Evolutionary conservation across 2,888 invertebrate species (phyloP), one percentile per base, ranked within the genome.

Genomic region (Lysandra bellargus): DNA sequence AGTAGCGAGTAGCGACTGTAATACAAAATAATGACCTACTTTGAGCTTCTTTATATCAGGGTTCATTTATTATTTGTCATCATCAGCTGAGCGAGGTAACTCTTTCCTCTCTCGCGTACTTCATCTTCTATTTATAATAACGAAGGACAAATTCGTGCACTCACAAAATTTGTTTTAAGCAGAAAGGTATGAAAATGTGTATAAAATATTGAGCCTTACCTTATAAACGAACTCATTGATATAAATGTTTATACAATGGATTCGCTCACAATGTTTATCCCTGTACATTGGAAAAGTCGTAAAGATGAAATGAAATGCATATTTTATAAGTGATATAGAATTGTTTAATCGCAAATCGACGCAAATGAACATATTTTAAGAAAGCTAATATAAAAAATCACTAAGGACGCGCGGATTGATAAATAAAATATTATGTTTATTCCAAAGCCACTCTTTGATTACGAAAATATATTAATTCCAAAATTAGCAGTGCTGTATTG

Each of bases 1-100:
- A 40, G 30, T 23, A 23, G 23, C 44, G 49, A 23, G 44, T 40
- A 5, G 74, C 23, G 23, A 7, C 33, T 33, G 69, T 69, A 69
- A 64, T 40, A 74, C 74, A 74, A n/a, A 74, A 44, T 74, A 40
- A 49, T 75, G 75, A 75, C 75, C 75, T 23, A 75, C 75, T 75
- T 75, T 17, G 12, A 30, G 49, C 30, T 75, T 30, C 75, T 49
- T 75, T 49, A 23, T 74, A 44, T 69, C 49, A 12, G 44, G 49
- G 49, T 44, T 44, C 30, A 44, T n/a, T 64, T 64, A 64, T 64
- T 30, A 69, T 69, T 69, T 69, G 33, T 69, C 69, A 37, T 69
- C 69, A 69, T 69, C 69, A 69, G 33, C 14, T 69, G 69, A 69
- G 30, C 33, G 2, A 1, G 61, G n/a, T 61, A 61, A 6, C 61